Base-by-base conservation (phyloP, 2,888 invertebrate genomes). In the Chloromyia formosa region DNA sequence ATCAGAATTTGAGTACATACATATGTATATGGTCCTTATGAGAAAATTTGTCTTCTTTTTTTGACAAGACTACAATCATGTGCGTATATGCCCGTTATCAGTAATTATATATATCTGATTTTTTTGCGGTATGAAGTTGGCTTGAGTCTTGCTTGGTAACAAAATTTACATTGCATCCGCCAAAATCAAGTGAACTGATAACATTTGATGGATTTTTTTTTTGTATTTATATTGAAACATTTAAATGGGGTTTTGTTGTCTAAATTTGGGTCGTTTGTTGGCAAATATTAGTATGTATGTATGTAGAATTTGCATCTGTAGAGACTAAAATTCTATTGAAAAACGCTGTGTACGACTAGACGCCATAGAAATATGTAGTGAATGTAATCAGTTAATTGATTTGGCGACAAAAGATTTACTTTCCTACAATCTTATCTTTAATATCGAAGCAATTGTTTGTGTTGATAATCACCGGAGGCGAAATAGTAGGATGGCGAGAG, bases 301-400 rank as follows among this genome's bases (percentile, higher is more conserved):
- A 35, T 35, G 27, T 45, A 45, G 23, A 45, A 22, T 49, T 49
- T 22, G 66, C 27, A 35, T 35, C 7, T 35, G 27, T 35, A 35
- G 27, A 35, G 7, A 35, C 2, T 4, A 35, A 35, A 45, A 45
- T 20, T 9, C 45, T 14, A 66, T 35, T 49, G 66, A 22, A 49
- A n/a, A 20, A 45, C 20, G 20, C 7, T 23, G 66, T 49, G 49
- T 22, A 22, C 45, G 12, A 49, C 10, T 42, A 7, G 22, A 62
- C 16, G 40, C 16, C 62, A 62, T 20, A 5, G 10, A n/a, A n/a
- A n/a, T n/a, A n/a, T n/a, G n/a, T n/a, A 49, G 12, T 49, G 49
- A 66, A 45, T 49, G 49, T 49, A 49, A 66, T 66, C 66, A 66
- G 66, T 22, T 66, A 45, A 66, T 66, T 66, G 66, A 66, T 66